phyloP scores from a whole-genome alignment of 2,888 invertebrate species.

The Cerastoderma edule region DNA sequence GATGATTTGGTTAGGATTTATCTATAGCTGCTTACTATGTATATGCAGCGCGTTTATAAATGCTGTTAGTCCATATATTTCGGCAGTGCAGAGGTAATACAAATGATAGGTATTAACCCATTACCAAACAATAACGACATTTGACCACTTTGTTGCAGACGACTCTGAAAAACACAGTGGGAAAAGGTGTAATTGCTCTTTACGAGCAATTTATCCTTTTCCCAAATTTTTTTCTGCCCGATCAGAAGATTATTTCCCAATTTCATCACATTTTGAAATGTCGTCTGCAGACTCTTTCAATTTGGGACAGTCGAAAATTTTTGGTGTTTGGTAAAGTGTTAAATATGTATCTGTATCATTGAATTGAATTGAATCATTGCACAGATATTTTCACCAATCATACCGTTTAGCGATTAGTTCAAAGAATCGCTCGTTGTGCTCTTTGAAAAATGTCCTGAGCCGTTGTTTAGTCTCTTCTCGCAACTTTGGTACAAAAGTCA shows the following conservation, averaged over 20 bases:
- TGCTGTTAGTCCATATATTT: too few species aligned
- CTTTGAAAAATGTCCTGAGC: conserved; percentile 14
- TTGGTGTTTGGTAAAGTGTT: background rate
- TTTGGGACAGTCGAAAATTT: background rate
- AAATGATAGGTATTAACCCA: too few species aligned
- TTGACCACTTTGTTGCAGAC: background rate
- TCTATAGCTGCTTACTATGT: too few species aligned
- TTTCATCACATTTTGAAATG: too few species aligned
- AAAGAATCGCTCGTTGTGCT: conserved; percentile 30
- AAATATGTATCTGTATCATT: background rate
- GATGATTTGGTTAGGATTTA: too few species aligned
- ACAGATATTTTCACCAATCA: conserved; percentile 25
- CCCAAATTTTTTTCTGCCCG: background rate
- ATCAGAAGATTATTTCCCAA: too few species aligned
- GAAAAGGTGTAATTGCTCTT: background rate
- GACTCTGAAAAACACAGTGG: background rate
- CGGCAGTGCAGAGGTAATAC: too few species aligned
- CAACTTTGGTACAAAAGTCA: background rate
- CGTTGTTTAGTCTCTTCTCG: background rate
- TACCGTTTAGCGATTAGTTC: conserved; percentile 22
- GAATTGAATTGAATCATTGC: background rate
- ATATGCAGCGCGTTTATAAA: too few species aligned
- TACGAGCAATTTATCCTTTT: conserved; percentile 6
- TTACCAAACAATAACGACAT: conserved; percentile 3
- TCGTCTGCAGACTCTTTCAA: too few species aligned